A percentile compares a stretch with the other conserved stretches of the same genome.
Conservation (phyloP, 1,140 invertebrate species). For the Oppia nitens region DNA sequence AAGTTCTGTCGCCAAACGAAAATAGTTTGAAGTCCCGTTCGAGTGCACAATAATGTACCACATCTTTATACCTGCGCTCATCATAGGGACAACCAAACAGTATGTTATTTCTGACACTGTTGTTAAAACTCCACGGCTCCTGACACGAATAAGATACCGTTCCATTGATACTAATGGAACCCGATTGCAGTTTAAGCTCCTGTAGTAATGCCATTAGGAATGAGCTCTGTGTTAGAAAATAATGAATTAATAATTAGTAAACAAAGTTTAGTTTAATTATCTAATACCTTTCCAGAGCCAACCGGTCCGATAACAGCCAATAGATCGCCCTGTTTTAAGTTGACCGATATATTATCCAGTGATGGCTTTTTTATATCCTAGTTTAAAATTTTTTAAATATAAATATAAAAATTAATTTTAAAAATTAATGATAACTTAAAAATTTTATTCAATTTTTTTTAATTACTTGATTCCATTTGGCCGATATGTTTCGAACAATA, state of each 20-base stretch:
- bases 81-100: constrained; percentile 19
- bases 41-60: constrained; percentile 32
- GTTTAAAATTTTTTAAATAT: too few relatives aligned
- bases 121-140: background rate
- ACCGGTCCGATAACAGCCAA: constrained; percentile 57
- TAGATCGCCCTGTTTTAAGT: constrained; percentile 29
- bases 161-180: background rate
- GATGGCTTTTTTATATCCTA: constrained; percentile 26
- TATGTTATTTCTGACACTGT: constrained; percentile 19
- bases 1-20: constrained; percentile 32
- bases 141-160: background rate
- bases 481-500: constrained; percentile 21
- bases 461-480: constrained; percentile 28
- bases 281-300: constrained; percentile 31
- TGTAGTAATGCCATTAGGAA: background rate
- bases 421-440: constrained; percentile 49
- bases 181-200: background rate
- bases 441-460: background rate
- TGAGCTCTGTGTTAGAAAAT: background rate
- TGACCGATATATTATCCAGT: constrained; percentile 16
- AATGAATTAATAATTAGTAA: constrained; percentile 19
- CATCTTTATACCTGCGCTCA: constrained; percentile 17
- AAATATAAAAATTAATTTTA: too few relatives aligned
- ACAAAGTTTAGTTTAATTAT: background rate
- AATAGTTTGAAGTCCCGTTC: constrained; percentile 29